Evolutionary conservation across 2,888 invertebrate species (phyloP).

Genomic region (Eupithecia vulgata): DNA sequence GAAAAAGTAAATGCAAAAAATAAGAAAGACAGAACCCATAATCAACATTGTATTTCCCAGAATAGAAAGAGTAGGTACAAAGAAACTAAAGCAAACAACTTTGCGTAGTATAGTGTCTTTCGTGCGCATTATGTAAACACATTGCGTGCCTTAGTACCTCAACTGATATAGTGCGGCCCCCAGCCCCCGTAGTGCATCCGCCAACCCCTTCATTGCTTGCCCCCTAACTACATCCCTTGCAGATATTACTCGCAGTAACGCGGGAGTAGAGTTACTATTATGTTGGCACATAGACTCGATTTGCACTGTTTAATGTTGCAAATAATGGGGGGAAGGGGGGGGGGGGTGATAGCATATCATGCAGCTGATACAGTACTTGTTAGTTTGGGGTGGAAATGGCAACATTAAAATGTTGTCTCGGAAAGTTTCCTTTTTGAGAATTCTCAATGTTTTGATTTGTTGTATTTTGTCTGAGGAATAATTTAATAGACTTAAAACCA

Average conservation of each 20-base stretch:
- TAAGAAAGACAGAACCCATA: neutral
- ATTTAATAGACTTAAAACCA: neutral
- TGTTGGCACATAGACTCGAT: constrained; percentile 42
- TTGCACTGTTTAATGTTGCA: constrained; percentile 44
- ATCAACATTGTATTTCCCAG: neutral
- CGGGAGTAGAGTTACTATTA: constrained; percentile 43
- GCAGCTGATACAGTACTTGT: neutral
- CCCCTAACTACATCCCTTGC: constrained; percentile 19
- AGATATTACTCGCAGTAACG: constrained; percentile 36
- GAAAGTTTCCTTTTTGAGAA: neutral
- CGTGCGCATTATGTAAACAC: neutral
- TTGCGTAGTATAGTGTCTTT: neutral
- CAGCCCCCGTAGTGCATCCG: neutral
- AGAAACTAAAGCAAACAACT: neutral
- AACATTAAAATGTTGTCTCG: neutral
- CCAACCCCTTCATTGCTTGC: constrained; percentile 22
- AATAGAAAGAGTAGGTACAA: neutral
- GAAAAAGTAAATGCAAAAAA: too few relatives aligned
- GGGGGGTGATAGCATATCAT: constrained; percentile 15
- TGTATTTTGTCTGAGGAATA: neutral
- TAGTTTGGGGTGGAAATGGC: neutral
- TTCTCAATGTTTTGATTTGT: neutral
- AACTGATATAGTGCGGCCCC: neutral
- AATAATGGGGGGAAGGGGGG: constrained; percentile 32
- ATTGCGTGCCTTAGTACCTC: too few relatives aligned